Evolutionary conservation across 2,888 invertebrate species (phyloP).

Genomic region (Asteroscopus sphinx): DNA sequence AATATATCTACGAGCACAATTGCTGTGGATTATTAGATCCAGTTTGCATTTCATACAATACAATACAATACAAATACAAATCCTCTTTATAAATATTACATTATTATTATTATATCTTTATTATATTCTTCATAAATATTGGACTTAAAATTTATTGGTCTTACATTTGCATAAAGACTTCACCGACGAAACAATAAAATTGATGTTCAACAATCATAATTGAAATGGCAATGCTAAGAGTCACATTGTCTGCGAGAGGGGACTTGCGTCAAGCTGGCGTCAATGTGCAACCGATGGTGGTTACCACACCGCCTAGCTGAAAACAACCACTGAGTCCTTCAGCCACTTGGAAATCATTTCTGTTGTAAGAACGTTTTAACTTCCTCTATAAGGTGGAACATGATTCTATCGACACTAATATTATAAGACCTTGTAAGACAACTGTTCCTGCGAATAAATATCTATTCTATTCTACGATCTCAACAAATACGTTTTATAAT

Average conservation of each 20-base stretch:
- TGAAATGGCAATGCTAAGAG: conserved; percentile 63
- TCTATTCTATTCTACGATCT: conserved; percentile 35
- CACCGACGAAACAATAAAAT: conserved; percentile 68
- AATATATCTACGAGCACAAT: no score
- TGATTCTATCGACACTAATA: no score
- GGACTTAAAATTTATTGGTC: conserved; percentile 11
- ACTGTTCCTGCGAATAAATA: no score
- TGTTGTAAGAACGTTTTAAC: conserved; percentile 47
- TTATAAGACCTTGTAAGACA: no score
- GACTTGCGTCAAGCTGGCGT: conserved; percentile 67
- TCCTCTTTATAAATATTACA: conserved; percentile 17
- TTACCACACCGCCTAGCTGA: conserved; percentile 57
- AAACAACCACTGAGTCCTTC: conserved; percentile 57
- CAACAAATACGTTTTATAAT: conserved; percentile 38
- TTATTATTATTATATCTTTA: no score
- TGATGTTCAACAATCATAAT: conserved; percentile 67
- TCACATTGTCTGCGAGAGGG: conserved; percentile 65
- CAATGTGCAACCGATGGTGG: conserved; percentile 57
- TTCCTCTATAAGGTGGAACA: no score
- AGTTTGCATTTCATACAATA: no score
- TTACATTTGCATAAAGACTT: conserved; percentile 14
- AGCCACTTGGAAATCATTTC: conserved; percentile 46
- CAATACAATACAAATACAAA: no score
- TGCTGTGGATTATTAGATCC: no score
- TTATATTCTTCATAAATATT: background rate